Conservation (phyloP, 1,140 invertebrate species). For the Drosophila tani region DNA sequence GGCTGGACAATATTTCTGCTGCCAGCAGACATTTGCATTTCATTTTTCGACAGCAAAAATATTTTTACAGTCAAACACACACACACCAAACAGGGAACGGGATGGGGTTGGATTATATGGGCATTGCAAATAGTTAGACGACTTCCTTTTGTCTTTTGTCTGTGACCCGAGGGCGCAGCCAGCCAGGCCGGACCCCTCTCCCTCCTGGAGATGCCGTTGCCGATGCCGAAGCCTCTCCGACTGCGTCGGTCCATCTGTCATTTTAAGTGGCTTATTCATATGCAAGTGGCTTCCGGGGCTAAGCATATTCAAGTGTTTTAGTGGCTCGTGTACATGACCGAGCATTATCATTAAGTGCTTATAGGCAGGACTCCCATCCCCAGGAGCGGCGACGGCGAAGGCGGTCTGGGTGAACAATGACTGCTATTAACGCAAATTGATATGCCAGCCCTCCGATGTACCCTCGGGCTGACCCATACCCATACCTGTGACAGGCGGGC, state of each 20-base stretch:
- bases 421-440: constrained; percentile 83
- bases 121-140: constrained; percentile 74
- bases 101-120: constrained; percentile 15
- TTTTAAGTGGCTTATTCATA: constrained; percentile 84
- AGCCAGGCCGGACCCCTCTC: not conserved
- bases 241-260: constrained; percentile 74
- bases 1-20: constrained; percentile 66
- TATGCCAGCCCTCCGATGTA: constrained; percentile 45
- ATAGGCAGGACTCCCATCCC: constrained; percentile 57
- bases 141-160: constrained; percentile 77
- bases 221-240: constrained; percentile 2
- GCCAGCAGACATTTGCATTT: constrained; percentile 75
- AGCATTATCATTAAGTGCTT: constrained; percentile 84
- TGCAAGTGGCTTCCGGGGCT: constrained; percentile 83
- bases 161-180: constrained; percentile 50
- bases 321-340: constrained; percentile 80
- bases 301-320: constrained; percentile 84
- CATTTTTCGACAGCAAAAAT: constrained; percentile 79
- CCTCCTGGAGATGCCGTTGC: constrained; percentile 2
- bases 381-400: not conserved
- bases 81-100: constrained; percentile 31
- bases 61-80: constrained; percentile 50
- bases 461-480: constrained; percentile 3
- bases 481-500: not conserved
- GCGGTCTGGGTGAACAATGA: constrained; percentile 64